A percentile compares a stretch with the other conserved stretches of the same genome.
These are phyloP conservation scores for Pseudococcus jackbeardsleyi DNA, from an alignment of 2,888 invertebrate genomes.

Conservation along the genomic window DNA sequence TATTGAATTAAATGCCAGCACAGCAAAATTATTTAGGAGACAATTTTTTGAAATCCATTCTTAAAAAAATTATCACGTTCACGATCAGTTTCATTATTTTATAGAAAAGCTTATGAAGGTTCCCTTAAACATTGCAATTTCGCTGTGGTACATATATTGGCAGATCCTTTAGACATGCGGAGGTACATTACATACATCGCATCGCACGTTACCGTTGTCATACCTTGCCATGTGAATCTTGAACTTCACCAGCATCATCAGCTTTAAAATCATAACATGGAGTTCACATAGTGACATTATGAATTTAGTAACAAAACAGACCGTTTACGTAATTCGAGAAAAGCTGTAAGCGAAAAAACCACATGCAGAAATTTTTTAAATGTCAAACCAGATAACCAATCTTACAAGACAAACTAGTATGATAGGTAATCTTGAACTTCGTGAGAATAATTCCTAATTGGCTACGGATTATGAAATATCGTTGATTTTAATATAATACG, in stretches of 20 bases:
- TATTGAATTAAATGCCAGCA: too few relatives aligned
- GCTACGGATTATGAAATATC: slow-evolving; percentile 41
- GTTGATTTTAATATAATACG: slow-evolving; percentile 34
- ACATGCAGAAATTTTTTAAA: slow-evolving; percentile 14
- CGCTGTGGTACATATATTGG: too few relatives aligned
- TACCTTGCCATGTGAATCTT: not conserved
- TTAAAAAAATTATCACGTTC: too few relatives aligned
- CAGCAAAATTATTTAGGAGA: too few relatives aligned
- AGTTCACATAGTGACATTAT: slow-evolving; percentile 16
- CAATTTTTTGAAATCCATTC: too few relatives aligned
- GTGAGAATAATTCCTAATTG: slow-evolving; percentile 51
- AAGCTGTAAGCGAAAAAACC: not conserved
- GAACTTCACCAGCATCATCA: not conserved
- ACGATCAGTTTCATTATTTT: too few relatives aligned
- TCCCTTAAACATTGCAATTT: too few relatives aligned
- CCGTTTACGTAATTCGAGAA: slow-evolving; percentile 15
- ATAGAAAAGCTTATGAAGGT: too few relatives aligned
- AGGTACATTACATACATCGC: too few relatives aligned
- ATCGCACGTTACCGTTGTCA: not conserved
- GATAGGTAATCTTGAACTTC: slow-evolving; percentile 39
- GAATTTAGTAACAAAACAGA: not conserved
- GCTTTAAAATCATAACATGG: not conserved
- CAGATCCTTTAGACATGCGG: too few relatives aligned
- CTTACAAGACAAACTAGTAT: slow-evolving; percentile 43
- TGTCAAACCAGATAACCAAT: slow-evolving; percentile 47